Evolutionary conservation across 2,113 vertebrate genomes (phyloP).

Genomic region (Lanius collurio): DNA sequence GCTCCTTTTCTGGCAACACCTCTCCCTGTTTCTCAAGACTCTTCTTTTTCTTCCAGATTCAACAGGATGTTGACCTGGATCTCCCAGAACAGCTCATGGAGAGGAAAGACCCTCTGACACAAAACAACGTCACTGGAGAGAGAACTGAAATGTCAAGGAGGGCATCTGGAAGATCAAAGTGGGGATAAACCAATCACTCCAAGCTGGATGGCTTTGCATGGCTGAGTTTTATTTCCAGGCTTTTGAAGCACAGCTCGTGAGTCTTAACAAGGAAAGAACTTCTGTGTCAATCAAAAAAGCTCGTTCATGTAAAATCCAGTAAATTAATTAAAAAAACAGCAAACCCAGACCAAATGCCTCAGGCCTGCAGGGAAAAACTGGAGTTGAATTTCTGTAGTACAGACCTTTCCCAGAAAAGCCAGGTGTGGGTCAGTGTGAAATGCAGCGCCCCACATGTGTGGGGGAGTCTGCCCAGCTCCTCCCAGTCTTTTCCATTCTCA

Average conservation of each 20-base stretch:
- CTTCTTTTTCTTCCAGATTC: slow-evolving; percentile 9
- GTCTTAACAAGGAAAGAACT: not conserved
- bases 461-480: not conserved
- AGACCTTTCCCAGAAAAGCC: not conserved
- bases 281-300: not conserved
- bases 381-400: not conserved
- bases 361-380: not conserved
- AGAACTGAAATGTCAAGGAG: not conserved
- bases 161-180: not conserved
- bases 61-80: slow-evolving; percentile 23
- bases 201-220: not conserved
- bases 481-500: not conserved
- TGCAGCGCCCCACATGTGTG: not conserved
- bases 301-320: not conserved
- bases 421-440: not conserved
- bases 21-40: slow-evolving; percentile 19
- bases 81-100: not conserved
- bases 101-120: slow-evolving; percentile 30
- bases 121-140: not conserved
- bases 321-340: not conserved
- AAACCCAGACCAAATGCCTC: not conserved
- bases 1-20: not conserved
- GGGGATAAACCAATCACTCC: not conserved
- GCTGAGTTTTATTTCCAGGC: not conserved
- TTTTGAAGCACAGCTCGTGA: not conserved